Percentiles rank a stretch among this genome's conserved stretches.
Conservation (phyloP, 92 coral and sea anemone species). For the Palythoa grandiflora region DNA sequence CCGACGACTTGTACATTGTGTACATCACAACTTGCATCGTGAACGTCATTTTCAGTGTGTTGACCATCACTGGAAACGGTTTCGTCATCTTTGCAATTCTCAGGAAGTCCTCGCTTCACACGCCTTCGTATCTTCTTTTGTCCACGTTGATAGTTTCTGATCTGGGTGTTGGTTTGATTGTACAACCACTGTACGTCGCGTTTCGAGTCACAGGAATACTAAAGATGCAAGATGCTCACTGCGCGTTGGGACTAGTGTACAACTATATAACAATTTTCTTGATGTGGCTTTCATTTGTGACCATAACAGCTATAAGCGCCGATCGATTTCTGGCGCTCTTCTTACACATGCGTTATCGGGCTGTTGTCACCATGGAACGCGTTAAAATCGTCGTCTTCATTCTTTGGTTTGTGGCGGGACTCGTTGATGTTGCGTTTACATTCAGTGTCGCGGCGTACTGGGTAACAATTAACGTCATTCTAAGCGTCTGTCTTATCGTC, state of each 20-base stretch:
- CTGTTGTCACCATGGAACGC: slow-evolving; percentile 17
- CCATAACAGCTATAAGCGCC: slow-evolving; percentile 13
- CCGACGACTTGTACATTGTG: neutral
- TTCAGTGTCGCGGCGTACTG: slow-evolving; percentile 18
- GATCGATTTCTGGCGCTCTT: slow-evolving; percentile 26
- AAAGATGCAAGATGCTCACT: slow-evolving; percentile 1
- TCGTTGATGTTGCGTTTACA: slow-evolving; percentile 28
- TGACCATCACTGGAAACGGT: slow-evolving; percentile 16
- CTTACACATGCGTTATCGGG: slow-evolving; percentile 17
- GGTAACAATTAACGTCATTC: slow-evolving; percentile 18
- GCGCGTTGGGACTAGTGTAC: slow-evolving; percentile 9
- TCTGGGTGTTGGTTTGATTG: slow-evolving; percentile 6
- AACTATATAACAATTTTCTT: slow-evolving; percentile 24
- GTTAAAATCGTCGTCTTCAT: neutral
- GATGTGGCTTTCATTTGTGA: slow-evolving; percentile 34
- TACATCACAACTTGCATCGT: slow-evolving; percentile 28
- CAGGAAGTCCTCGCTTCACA: slow-evolving; percentile 32
- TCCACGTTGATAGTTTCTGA: slow-evolving; percentile 12
- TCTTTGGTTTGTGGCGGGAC: slow-evolving; percentile 22
- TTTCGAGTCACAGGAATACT: slow-evolving; percentile 5
- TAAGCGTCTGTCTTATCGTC: slow-evolving; percentile 28
- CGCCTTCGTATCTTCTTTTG: slow-evolving; percentile 17
- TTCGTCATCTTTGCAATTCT: slow-evolving; percentile 18
- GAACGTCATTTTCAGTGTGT: slow-evolving; percentile 15
- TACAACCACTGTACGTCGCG: slow-evolving; percentile 11